These are phyloP conservation scores for Spinus olivaceus DNA, from an alignment of 2,797 vertebrate genomes.

Conservation along the genomic window DNA sequence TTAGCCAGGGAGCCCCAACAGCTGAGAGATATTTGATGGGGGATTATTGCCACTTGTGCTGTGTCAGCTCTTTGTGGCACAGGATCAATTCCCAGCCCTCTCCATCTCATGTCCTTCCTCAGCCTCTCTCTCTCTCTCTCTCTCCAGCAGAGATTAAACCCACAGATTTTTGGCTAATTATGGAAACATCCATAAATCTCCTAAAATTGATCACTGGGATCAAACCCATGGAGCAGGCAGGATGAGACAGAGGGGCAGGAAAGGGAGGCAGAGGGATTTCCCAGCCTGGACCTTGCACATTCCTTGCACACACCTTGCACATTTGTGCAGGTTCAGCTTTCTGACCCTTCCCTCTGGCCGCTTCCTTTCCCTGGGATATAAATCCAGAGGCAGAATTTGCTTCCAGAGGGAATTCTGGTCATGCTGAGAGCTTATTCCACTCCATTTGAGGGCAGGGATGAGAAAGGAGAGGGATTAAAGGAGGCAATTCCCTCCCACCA, in stretches of 20 bases:
- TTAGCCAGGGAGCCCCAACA: constrained; percentile 65
- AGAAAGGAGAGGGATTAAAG: neutral
- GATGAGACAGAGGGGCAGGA: neutral
- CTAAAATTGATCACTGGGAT: neutral
- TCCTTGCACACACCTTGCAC: too few relatives aligned
- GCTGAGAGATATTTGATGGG: constrained; percentile 66
- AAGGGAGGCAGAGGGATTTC: neutral
- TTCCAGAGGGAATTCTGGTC: neutral
- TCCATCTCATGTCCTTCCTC: neutral
- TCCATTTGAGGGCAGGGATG: neutral
- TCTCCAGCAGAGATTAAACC: constrained; percentile 25
- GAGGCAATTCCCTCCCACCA: neutral
- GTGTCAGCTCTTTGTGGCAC: constrained; percentile 71
- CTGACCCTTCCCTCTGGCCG: neutral
- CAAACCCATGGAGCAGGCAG: neutral
- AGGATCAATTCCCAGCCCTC: constrained; percentile 47
- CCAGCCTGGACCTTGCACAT: neutral
- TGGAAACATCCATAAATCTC: constrained; percentile 8
- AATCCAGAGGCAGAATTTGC: neutral
- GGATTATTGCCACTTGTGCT: constrained; percentile 71
- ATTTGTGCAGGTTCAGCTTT: neutral
- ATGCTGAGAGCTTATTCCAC: neutral
- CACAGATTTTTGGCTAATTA: neutral
- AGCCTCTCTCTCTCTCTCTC: neutral
- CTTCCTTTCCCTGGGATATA: neutral